These are phyloP conservation scores for Neopipo cinnamomea DNA, from an alignment of 2,113 vertebrate species.

Conservation along the genomic window DNA sequence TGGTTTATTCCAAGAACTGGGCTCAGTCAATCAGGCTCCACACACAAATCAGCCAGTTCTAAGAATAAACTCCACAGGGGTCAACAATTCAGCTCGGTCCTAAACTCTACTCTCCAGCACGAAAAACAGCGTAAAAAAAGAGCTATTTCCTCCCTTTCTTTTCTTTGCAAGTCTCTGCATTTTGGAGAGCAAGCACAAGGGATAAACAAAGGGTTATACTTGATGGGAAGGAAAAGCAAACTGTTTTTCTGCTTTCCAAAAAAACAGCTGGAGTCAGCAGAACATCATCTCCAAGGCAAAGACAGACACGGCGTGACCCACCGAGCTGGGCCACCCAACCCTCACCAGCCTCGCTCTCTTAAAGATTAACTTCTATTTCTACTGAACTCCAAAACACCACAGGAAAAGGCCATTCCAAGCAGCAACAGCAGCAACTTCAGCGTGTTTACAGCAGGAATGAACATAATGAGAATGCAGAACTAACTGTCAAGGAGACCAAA, in stretches of 20 bases:
- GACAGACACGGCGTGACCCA: slow-evolving; percentile 58
- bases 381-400: slow-evolving; percentile 71
- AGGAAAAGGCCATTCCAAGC: slow-evolving; percentile 40
- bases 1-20: background rate
- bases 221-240: slow-evolving; percentile 56
- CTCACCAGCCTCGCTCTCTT: slow-evolving; percentile 72
- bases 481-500: slow-evolving; percentile 38
- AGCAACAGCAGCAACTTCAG: slow-evolving; percentile 38
- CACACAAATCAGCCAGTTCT: background rate
- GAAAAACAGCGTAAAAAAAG: background rate
- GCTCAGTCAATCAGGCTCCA: background rate
- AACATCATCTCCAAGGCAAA: slow-evolving; percentile 56
- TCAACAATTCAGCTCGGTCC: background rate
- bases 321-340: slow-evolving; percentile 70
- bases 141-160: slow-evolving; percentile 50
- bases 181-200: slow-evolving; percentile 45
- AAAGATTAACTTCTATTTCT: slow-evolving; percentile 79
- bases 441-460: slow-evolving; percentile 45
- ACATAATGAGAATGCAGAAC: slow-evolving; percentile 39
- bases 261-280: slow-evolving; percentile 70
- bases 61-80: slow-evolving; percentile 24
- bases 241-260: slow-evolving; percentile 64
- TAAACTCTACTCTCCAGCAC: background rate
- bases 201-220: slow-evolving; percentile 73
- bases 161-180: slow-evolving; percentile 43